Conservation (phyloP, 2,113 vertebrate genomes). For the Oreochromis niloticus region DNA sequence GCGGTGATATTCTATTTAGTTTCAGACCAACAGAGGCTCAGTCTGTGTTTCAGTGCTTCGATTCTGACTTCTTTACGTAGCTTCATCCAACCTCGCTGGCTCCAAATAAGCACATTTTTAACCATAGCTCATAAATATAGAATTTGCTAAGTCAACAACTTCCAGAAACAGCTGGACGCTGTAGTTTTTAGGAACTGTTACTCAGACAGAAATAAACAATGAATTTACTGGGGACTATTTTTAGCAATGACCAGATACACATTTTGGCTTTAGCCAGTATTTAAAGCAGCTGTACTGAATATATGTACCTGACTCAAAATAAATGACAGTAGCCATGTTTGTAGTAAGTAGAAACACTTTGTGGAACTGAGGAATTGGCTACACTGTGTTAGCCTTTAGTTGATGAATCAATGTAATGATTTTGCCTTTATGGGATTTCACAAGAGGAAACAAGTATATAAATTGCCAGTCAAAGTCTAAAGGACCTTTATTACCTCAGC, state of each 20-base stretch:
- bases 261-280: neutral
- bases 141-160: neutral
- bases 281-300: neutral
- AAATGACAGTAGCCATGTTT: neutral
- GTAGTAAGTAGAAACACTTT: neutral
- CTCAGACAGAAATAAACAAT: neutral
- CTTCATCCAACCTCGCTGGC: neutral
- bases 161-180: neutral
- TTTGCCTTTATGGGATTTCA: too few species aligned
- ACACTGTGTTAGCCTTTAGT: neutral
- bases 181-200: neutral
- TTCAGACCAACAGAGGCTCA: too few species aligned
- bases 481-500: too few species aligned
- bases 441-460: too few species aligned
- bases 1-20: too few species aligned
- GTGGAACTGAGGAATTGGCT: neutral
- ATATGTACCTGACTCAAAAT: neutral
- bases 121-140: neutral
- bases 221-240: neutral
- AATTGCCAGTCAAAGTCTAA: too few species aligned
- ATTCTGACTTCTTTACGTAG: neutral
- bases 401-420: too few species aligned
- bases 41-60: neutral
- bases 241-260: neutral
- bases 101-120: neutral